Evolutionary conservation across 2,888 invertebrate species (phyloP), one percentile per base, ranked within the genome.

Genomic region (Lasioglossum villosulum): DNA sequence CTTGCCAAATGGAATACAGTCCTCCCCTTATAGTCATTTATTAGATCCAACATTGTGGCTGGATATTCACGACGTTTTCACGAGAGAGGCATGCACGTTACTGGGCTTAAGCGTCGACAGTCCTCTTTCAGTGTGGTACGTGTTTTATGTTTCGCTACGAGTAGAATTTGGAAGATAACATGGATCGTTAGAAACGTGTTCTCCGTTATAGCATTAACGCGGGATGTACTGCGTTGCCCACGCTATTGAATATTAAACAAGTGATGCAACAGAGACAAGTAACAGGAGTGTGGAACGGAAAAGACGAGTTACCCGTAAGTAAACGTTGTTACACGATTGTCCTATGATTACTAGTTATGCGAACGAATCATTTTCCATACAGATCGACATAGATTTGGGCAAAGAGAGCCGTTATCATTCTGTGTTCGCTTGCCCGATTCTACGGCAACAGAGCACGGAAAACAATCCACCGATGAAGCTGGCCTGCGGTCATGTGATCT

Each of bases 401-500:
- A 96, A 96, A 80, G 98, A 98, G 89, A 98, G 98, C 93, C 97
- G 98, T 90, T 99, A 98, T 95, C 99, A 99, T 96, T 99, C 99
- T 10, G 98, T 99, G 94, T 99, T 99, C 96, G 99, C 99, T 37
- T 99, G 99, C 95, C 99, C 99, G 14, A 99, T 99, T 93, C 96
- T 99, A 86, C 97, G 99, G 80, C 99, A 99, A 94, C 99, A 99
- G 95, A 98, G 98, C 71, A 98, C 98, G 0, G 99, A 99, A 91
- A 97, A 97, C 91, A 99, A 99, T 96, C 99, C 99, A 81, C 99
- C 99, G 27, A 99, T 99, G 98, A 96, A 99, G 89, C 96, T 99
- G 86, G 97, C 98, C 4, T 99, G 99, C 95, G 99, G 99, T 4
- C 99, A 99, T 96, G 99, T 99, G 86, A 99, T 99, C 93, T 99